A percentile compares a stretch with the other conserved stretches of the same genome.
phyloP scores from a whole-genome alignment of 2,113 vertebrate species.

The Hemicordylus capensis region DNA sequence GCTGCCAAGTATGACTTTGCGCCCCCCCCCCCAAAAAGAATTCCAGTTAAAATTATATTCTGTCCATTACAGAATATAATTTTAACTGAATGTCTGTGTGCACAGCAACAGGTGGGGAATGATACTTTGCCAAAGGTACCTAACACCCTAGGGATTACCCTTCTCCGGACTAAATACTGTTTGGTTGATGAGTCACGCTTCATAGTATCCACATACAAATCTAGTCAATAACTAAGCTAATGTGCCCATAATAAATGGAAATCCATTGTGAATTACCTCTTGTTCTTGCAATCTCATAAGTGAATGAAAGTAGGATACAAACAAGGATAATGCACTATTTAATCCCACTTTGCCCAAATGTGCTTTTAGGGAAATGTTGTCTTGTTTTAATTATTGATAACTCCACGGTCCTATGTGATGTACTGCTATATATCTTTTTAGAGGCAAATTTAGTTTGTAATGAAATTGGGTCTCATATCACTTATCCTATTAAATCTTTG shows the following conservation, averaged over 20 bases:
- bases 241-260: background rate
- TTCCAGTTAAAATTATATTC: too few species aligned
- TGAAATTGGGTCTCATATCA: background rate
- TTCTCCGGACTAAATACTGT: too few species aligned
- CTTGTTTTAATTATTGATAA: conserved; percentile 58
- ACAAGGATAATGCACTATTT: conserved; percentile 30
- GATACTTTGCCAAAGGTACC: too few species aligned
- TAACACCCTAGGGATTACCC: too few species aligned
- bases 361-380: conserved; percentile 31
- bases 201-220: background rate
- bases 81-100: too few species aligned
- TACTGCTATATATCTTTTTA: conserved; percentile 29
- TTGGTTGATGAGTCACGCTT: too few species aligned
- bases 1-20: too few species aligned
- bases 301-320: conserved; percentile 24
- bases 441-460: conserved; percentile 19
- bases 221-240: background rate
- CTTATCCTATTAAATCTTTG: background rate
- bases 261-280: background rate
- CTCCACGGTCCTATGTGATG: background rate
- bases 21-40: too few species aligned
- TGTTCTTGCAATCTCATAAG: conserved; percentile 27
- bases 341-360: conserved; percentile 19
- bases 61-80: too few species aligned
- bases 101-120: too few species aligned